Percentiles rank a stretch among this genome's conserved stretches.
These are phyloP conservation scores for Coenobita brevimanus DNA, from an alignment of 1,140 invertebrate genomes.

Conservation along the genomic window DNA sequence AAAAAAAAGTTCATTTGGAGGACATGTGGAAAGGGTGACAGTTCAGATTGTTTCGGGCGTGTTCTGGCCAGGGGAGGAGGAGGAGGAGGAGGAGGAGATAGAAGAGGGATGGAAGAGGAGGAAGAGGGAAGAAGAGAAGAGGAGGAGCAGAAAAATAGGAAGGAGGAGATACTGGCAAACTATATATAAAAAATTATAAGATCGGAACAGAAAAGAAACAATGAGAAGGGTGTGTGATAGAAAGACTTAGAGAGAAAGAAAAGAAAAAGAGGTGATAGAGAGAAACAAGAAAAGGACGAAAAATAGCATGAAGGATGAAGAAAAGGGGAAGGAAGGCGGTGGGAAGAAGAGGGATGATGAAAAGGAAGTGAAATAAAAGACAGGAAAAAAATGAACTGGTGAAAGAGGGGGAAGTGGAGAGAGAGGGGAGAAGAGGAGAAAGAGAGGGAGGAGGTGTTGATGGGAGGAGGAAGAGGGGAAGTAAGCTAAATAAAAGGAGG, in stretches of 20 bases:
- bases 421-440: too few species aligned
- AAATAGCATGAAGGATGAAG: too few species aligned
- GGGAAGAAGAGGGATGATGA: too few species aligned
- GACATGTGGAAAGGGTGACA: slow-evolving; percentile 34
- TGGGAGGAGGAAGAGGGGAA: too few species aligned
- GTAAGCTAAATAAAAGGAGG: too few species aligned
- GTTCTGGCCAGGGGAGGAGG: background rate
- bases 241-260: background rate
- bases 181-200: background rate
- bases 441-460: too few species aligned
- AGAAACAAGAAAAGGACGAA: background rate
- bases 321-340: too few species aligned
- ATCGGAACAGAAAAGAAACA: background rate
- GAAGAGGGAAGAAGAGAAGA: background rate
- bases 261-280: background rate
- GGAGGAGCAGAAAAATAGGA: background rate
- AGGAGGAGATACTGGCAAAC: background rate
- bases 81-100: background rate
- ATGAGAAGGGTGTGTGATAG: background rate
- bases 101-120: background rate
- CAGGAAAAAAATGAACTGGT: too few species aligned
- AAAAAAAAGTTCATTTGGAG: slow-evolving; percentile 36
- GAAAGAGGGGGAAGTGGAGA: too few species aligned
- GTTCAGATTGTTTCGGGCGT: slow-evolving; percentile 28
- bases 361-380: too few species aligned